Base-by-base conservation (phyloP, 2,888 invertebrate species). In the Mythimna pallens region DNA sequence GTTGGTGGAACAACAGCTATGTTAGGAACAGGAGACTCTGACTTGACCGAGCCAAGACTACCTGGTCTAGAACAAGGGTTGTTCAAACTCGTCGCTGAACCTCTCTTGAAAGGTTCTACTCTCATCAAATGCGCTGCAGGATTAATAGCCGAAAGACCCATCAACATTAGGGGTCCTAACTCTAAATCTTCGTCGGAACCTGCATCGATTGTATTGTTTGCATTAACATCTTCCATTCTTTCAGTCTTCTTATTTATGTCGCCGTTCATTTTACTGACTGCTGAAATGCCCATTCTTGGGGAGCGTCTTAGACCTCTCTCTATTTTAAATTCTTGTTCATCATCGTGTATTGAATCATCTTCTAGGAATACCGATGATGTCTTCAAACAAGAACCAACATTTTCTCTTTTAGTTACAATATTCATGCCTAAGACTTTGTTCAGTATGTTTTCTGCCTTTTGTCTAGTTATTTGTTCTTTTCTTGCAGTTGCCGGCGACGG, bases 1-100 rank as follows among this genome's bases (percentile, higher is more conserved):
- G 98, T 98, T 36, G 98, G 98, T 74, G 98, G 98, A 73, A 98
- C 97, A 76, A 98, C 97, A 62, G 98, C 97, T 88, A 98, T 98
- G 88, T 97, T 97, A 73, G 98, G 98, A 82, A 98, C 95, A 75
- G 94, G 94, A 76, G 95, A 95, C 83, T 95, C 95, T 25, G 94
- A 94, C 72, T 94, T 93, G 36, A 90, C 85, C 52, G 95, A 94
- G 73, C 92, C 91, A 73, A 95, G 91, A 86, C 93, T 95, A 92
- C 86, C 96, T 75, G 93, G 97, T 94, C 86, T 97, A 88, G 86
- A 97, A 90, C 90, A 95, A 55, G 89, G 80, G 65, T 91, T 93
- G 74, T 89, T 92, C 65, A 91, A 76, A 80, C 86, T 92, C 50
- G 90, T 76, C 22, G 86, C 85, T 20, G 93, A 89, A 73, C 89